A percentile compares a stretch with the other conserved stretches of the same genome.
Conservation (phyloP, 2,797 vertebrate genomes). For the Philypnodon macrostomus region DNA sequence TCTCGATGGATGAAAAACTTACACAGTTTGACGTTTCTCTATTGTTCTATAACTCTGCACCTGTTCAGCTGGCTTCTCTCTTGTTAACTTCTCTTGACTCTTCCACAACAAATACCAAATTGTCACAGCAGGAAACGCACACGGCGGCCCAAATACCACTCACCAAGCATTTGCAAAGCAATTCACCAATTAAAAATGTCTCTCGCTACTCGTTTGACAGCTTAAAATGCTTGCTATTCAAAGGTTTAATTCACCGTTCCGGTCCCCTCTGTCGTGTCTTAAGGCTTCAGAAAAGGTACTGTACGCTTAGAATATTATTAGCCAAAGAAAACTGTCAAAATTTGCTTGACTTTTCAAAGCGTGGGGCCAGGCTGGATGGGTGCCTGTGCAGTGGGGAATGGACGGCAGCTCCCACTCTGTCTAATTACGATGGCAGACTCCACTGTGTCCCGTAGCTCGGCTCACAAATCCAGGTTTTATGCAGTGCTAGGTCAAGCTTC, state of each 20-base stretch:
- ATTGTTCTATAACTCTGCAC: background rate
- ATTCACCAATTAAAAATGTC: constrained; percentile 3
- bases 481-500: background rate
- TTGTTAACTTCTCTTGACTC: constrained; percentile 1
- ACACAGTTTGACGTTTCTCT: background rate
- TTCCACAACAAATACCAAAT: constrained; percentile 9
- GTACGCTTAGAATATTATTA: constrained; percentile 6
- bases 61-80: background rate
- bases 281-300: background rate
- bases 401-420: background rate
- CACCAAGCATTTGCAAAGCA: background rate
- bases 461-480: background rate
- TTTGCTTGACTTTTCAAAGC: background rate
- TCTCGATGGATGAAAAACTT: background rate
- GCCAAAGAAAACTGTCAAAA: constrained; percentile 11
- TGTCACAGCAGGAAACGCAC: background rate
- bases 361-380: constrained; percentile 2
- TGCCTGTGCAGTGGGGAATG: constrained; percentile 4
- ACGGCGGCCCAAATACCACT: background rate
- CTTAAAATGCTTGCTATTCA: background rate
- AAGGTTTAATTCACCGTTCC: background rate
- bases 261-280: background rate
- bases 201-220: background rate
- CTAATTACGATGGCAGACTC: constrained; percentile 14
- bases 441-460: background rate